Base-by-base conservation (phyloP, 2,113 vertebrate species). In the Lagenorhynchus albirostris region DNA sequence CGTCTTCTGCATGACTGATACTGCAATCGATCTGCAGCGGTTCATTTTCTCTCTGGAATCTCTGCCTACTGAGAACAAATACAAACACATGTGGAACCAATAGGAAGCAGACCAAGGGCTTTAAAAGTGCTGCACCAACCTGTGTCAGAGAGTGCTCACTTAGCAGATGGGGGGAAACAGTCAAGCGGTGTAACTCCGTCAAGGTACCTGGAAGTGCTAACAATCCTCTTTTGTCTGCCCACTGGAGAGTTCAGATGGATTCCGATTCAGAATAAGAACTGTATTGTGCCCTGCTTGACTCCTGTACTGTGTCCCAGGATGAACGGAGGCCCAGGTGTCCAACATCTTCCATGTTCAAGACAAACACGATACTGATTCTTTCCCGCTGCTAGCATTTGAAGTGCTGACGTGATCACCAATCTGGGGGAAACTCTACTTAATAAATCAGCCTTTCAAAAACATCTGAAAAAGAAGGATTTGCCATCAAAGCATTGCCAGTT, bases 61-160 rank as follows among this genome's bases (percentile, higher is more conserved):
- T 98, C 95, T 98, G 98, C 98, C 98, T 98, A 98, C 99, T 99
- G 98, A 99, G 98, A 98, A 99, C 98, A 99, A 99, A 99, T 91
- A 98, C 98, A 99, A 99, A 99, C 99, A 99, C 98, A 99, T 99
- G 99, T 99, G 99, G 98, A 99, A 99, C 99, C 99, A 99, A 99
- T 99, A 99, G 98, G 98, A 99, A 99, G 98, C 99, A 99, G 99
- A 99, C 98, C 94, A 98, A 98, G 96, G 98, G 98, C 95, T 98
- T 98, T 98, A 98, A 98, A 97, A 98, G 98, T 38, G 5, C 98
- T 91, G 97, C 98, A 98, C 98, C 98, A 98, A 98, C 98, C 98
- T 98, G 98, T 98, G 98, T 98, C 98, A 98, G 97, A 99, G 98
- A 98, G 97, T 97, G 98, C 98, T 99, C 98, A 98, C 98, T 98